A percentile compares a stretch with the other conserved stretches of the same genome.
These are phyloP conservation scores for Brachionus rotundiformis DNA, from an alignment of 1,140 invertebrate genomes.

Conservation along the genomic window DNA sequence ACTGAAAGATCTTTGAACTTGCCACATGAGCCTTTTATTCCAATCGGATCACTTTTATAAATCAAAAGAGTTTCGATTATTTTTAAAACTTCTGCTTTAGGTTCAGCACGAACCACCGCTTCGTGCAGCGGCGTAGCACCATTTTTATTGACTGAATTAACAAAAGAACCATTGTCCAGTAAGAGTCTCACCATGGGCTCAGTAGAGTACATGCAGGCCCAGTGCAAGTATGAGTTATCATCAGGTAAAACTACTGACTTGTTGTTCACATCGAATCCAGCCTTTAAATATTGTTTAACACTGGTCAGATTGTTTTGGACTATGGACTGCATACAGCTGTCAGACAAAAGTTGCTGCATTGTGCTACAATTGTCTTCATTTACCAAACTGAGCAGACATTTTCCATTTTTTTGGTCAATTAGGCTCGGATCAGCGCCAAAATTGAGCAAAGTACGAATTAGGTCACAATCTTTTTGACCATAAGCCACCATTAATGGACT, in stretches of 20 bases:
- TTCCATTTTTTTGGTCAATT: constrained; percentile 9
- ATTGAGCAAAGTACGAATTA: constrained; percentile 40
- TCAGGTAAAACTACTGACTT: constrained; percentile 6
- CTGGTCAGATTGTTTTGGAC: constrained; percentile 26
- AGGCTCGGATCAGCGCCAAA: constrained; percentile 46
- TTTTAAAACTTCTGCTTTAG: constrained; percentile 15
- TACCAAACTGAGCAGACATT: constrained; percentile 13
- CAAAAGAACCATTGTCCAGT: constrained; percentile 21
- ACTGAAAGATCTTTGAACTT: constrained; percentile 20
- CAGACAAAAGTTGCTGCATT: constrained; percentile 33
- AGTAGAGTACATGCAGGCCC: constrained; percentile 44
- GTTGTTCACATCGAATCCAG: constrained; percentile 30
- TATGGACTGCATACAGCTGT: constrained; percentile 44
- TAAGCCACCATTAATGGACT: constrained; percentile 42
- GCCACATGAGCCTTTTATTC: neutral
- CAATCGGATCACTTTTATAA: constrained; percentile 22
- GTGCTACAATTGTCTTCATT: neutral
- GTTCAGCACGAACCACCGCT: neutral
- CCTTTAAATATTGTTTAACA: neutral
- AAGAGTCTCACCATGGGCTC: constrained; percentile 27
- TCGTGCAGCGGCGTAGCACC: constrained; percentile 43
- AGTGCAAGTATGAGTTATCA: constrained; percentile 43
- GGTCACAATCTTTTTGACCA: constrained; percentile 17
- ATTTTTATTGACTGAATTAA: constrained; percentile 4
- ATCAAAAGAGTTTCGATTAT: constrained; percentile 45